phyloP scores from a whole-genome alignment of 2,888 invertebrate genomes.

The Ceriagrion tenellum region DNA sequence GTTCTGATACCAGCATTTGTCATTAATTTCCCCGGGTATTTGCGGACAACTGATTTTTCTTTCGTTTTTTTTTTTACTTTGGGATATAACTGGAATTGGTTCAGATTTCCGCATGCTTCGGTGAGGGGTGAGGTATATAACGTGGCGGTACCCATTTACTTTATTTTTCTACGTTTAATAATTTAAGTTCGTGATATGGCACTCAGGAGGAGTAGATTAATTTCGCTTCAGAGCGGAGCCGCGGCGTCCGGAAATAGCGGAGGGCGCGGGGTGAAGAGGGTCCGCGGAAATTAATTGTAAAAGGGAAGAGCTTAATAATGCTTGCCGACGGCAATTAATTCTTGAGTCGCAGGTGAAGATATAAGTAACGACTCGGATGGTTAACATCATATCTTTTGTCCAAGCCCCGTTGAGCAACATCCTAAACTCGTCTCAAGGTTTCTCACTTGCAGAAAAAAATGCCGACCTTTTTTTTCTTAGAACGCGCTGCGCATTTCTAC shows the following conservation, averaged over 20 bases:
- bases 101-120: background rate
- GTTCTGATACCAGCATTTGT: too few relatives aligned
- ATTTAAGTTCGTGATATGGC: slow-evolving; percentile 15
- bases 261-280: background rate
- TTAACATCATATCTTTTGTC: slow-evolving; percentile 31
- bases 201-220: background rate
- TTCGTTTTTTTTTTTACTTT: background rate
- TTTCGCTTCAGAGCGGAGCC: background rate
- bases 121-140: background rate
- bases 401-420: slow-evolving; percentile 8
- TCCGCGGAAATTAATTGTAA: background rate
- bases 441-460: background rate
- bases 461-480: background rate
- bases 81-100: background rate
- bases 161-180: background rate
- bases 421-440: background rate
- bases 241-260: background rate
- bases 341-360: background rate
- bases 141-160: background rate
- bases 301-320: background rate
- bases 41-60: background rate
- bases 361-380: slow-evolving; percentile 10
- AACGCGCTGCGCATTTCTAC: background rate
- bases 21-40: background rate
- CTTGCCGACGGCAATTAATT: slow-evolving; percentile 5